Evolutionary conservation across 2,888 invertebrate genomes (phyloP).

Genomic region (Meandrusa payeni): DNA sequence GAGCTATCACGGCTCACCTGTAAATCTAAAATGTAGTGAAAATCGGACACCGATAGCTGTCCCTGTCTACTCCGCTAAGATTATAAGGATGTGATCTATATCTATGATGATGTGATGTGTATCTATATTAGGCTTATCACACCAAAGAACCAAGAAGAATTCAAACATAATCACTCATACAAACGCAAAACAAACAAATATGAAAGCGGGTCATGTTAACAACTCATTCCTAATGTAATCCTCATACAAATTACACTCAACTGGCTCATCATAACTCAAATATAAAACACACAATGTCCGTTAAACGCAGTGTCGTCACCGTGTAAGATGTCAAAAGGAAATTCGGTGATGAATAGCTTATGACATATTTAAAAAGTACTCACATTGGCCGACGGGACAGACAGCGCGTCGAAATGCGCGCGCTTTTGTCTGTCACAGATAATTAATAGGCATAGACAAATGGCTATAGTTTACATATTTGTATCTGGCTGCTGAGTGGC

Average conservation of each 20-base stretch:
- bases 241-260: slow-evolving; percentile 58
- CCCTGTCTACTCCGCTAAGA: too few relatives aligned
- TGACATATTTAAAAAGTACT: slow-evolving; percentile 34
- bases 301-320: slow-evolving; percentile 25
- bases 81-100: too few relatives aligned
- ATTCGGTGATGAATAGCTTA: slow-evolving; percentile 49
- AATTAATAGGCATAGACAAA: slow-evolving; percentile 21
- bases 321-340: slow-evolving; percentile 30
- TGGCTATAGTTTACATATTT: slow-evolving; percentile 1
- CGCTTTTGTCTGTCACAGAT: slow-evolving; percentile 54
- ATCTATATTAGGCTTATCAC: too few relatives aligned
- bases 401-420: slow-evolving; percentile 50
- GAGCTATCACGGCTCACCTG: too few relatives aligned
- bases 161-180: neutral
- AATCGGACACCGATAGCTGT: too few relatives aligned
- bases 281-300: slow-evolving; percentile 23
- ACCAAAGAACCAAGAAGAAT: neutral
- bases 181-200: slow-evolving; percentile 27
- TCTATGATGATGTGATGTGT: too few relatives aligned
- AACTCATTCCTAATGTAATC: slow-evolving; percentile 43
- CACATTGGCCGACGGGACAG: slow-evolving; percentile 47
- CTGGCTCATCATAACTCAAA: slow-evolving; percentile 42
- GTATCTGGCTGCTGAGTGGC: too few relatives aligned
- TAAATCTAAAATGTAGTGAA: too few relatives aligned
- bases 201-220: slow-evolving; percentile 39